These are phyloP conservation scores for Rosalia funebris DNA, from an alignment of 2,888 invertebrate species.

Conservation along the genomic window DNA sequence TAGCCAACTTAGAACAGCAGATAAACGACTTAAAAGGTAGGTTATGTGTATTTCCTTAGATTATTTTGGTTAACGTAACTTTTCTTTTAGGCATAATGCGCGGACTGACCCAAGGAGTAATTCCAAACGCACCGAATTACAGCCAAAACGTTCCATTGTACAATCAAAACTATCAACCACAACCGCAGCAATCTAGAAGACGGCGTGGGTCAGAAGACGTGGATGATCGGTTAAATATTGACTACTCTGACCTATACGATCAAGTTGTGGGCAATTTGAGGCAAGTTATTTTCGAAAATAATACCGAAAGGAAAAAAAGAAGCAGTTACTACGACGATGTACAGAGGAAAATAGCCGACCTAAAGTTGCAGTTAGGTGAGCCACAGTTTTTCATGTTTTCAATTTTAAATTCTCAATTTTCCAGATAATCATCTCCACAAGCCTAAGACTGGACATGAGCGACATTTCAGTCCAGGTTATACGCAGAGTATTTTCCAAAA, in stretches of 20 bases:
- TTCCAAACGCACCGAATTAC: constrained; percentile 10
- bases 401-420: constrained; percentile 21
- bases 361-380: constrained; percentile 59
- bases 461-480: not conserved
- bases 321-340: constrained; percentile 37
- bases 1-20: constrained; percentile 54
- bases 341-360: constrained; percentile 44
- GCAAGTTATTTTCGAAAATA: constrained; percentile 24
- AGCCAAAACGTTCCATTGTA: not conserved
- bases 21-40: constrained; percentile 54
- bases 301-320: not conserved
- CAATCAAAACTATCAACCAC: constrained; percentile 3
- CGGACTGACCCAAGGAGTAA: constrained; percentile 27
- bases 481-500: too few relatives aligned
- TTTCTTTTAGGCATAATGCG: constrained; percentile 34
- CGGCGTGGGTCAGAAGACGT: constrained; percentile 1
- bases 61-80: too few relatives aligned
- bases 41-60: too few relatives aligned
- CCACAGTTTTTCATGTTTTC: constrained; percentile 15
- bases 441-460: not conserved
- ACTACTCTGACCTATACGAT: constrained; percentile 23
- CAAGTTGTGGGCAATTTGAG: constrained; percentile 25
- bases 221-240: not conserved
- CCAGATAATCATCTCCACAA: constrained; percentile 16
- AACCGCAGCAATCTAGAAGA: constrained; percentile 1